These are phyloP conservation scores for Chromobotia macracanthus DNA, from an alignment of 2,797 vertebrate genomes.

Conservation along the genomic window DNA sequence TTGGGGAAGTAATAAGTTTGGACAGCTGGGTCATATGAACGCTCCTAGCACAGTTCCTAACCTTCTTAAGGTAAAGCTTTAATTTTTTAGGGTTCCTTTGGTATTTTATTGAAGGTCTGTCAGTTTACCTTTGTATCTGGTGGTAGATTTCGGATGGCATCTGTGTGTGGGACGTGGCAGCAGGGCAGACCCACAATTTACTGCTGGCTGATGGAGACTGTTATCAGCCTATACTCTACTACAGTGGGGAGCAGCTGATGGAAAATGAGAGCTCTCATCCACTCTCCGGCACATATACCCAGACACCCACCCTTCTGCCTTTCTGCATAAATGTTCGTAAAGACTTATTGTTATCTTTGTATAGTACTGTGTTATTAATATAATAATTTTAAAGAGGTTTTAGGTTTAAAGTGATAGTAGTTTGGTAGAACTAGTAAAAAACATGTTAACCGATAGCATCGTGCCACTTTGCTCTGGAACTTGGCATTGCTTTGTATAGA, in stretches of 20 bases:
- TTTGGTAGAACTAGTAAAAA: background rate
- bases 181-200: constrained; percentile 88
- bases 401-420: background rate
- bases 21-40: constrained; percentile 89
- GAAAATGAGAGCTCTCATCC: constrained; percentile 47
- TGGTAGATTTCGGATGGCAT: constrained; percentile 81
- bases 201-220: constrained; percentile 90
- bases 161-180: constrained; percentile 87
- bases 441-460: background rate
- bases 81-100: background rate
- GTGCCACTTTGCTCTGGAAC: background rate
- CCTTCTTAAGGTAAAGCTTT: constrained; percentile 79
- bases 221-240: constrained; percentile 87
- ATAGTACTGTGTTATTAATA: background rate
- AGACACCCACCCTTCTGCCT: constrained; percentile 79
- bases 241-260: constrained; percentile 81
- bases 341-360: background rate
- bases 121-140: background rate
- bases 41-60: constrained; percentile 88
- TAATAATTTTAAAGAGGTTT: too few relatives aligned
- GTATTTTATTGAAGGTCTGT: background rate
- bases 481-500: background rate
- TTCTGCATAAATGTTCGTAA: constrained; percentile 86
- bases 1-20: constrained; percentile 91
- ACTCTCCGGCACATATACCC: constrained; percentile 65